These are phyloP conservation scores for Aphis gossypii DNA, from an alignment of 1,140 invertebrate genomes.

Conservation along the genomic window DNA sequence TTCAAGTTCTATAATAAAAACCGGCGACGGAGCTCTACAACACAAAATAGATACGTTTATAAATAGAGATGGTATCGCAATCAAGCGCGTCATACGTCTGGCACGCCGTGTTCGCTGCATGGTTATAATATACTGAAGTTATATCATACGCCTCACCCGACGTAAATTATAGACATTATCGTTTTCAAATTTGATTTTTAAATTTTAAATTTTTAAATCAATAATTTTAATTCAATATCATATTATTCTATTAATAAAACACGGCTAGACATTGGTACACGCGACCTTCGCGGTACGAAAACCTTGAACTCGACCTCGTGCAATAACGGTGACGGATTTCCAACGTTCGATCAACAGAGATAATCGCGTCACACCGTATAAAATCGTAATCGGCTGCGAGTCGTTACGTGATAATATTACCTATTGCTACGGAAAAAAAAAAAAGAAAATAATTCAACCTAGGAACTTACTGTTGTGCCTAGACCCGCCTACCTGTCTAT, in stretches of 20 bases:
- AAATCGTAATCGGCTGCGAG: neutral
- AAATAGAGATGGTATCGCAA: neutral
- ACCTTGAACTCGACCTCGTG: neutral
- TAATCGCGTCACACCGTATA: neutral
- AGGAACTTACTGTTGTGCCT: neutral
- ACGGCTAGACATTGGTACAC: neutral
- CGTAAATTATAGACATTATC: neutral
- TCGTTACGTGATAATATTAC: neutral
- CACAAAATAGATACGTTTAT: neutral
- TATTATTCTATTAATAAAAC: neutral
- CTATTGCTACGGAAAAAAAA: neutral
- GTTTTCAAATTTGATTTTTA: neutral
- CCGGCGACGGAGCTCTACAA: neutral
- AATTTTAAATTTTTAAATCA: neutral
- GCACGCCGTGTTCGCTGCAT: neutral
- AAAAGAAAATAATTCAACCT: neutral
- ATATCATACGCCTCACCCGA: neutral
- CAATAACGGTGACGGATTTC: slow-evolving; percentile 6
- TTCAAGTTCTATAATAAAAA: neutral
- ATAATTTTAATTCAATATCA: neutral
- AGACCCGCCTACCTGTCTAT: neutral
- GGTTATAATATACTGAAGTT: neutral
- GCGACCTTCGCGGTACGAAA: neutral
- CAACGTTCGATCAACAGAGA: neutral
- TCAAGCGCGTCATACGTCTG: neutral